Percentiles rank a stretch among this genome's conserved stretches.
Evolutionary conservation across 2,888 invertebrate species (phyloP).

Genomic region (Dichetophora obliterata): DNA sequence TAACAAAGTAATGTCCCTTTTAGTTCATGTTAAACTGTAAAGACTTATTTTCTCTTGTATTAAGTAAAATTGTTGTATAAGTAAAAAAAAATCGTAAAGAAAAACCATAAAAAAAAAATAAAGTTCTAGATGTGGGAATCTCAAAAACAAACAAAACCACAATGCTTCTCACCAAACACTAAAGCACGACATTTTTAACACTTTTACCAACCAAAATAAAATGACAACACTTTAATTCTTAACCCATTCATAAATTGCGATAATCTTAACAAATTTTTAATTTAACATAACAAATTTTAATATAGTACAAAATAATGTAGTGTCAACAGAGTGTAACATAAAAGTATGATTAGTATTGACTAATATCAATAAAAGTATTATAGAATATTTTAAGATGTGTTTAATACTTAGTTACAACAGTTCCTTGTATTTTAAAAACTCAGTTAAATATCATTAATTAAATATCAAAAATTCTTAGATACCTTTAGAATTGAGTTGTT

Average conservation of each 20-base stretch:
- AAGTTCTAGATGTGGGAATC: constrained; percentile 2
- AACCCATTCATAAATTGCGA: neutral
- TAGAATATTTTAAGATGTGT: too few relatives aligned
- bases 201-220: neutral
- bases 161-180: neutral
- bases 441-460: too few relatives aligned
- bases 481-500: neutral
- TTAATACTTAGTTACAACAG: too few relatives aligned
- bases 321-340: neutral
- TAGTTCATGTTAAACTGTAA: too few relatives aligned
- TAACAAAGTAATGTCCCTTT: too few relatives aligned
- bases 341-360: neutral
- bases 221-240: neutral
- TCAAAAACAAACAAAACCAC: neutral
- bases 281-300: neutral
- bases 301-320: too few relatives aligned
- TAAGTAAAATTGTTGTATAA: constrained; percentile 20
- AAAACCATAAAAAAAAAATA: neutral
- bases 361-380: too few relatives aligned
- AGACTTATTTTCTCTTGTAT: too few relatives aligned
- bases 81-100: neutral
- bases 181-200: constrained; percentile 1
- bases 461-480: neutral
- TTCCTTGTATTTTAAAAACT: too few relatives aligned
- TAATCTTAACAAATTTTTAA: neutral